Evolutionary conservation across 1,140 invertebrate genomes (phyloP).

Genomic region (Bombus pascuorum): DNA sequence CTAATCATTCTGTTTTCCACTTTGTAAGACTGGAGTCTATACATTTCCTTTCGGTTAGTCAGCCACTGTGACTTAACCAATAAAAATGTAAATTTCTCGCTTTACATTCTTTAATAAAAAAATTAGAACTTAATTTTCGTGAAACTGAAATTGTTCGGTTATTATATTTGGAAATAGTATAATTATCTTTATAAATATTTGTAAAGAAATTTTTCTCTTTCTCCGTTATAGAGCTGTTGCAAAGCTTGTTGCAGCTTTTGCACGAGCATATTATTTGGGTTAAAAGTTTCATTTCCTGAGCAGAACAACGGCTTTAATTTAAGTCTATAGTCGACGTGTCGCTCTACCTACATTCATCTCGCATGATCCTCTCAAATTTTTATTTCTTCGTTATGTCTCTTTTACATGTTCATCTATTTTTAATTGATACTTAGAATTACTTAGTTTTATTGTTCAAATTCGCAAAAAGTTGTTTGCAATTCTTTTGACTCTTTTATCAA

Average conservation of each 20-base stretch:
- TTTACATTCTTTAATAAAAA: neutral
- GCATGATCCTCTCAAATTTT: neutral
- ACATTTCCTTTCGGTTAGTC: neutral
- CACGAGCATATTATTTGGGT: slow-evolving; percentile 58
- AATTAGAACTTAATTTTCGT: neutral
- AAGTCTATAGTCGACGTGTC: slow-evolving; percentile 25
- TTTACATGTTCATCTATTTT: too few species aligned
- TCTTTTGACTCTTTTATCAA: neutral
- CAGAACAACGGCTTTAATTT: slow-evolving; percentile 57
- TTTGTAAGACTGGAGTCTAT: neutral
- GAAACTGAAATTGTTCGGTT: neutral
- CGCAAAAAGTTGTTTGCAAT: neutral
- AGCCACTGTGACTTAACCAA: neutral
- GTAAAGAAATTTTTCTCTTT: too few species aligned
- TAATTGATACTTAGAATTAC: neutral
- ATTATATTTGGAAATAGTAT: neutral
- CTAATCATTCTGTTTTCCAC: slow-evolving; percentile 45
- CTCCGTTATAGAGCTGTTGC: neutral
- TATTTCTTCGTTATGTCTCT: neutral
- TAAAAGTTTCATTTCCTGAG: slow-evolving; percentile 66
- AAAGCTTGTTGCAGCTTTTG: neutral
- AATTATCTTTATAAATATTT: neutral
- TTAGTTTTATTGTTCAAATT: neutral
- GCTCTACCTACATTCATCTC: slow-evolving; percentile 63
- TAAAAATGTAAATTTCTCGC: neutral